A percentile compares a stretch with the other conserved stretches of the same genome.
Conservation (phyloP, 2,888 invertebrate genomes). For the Caenorhabditis wallacei region DNA sequence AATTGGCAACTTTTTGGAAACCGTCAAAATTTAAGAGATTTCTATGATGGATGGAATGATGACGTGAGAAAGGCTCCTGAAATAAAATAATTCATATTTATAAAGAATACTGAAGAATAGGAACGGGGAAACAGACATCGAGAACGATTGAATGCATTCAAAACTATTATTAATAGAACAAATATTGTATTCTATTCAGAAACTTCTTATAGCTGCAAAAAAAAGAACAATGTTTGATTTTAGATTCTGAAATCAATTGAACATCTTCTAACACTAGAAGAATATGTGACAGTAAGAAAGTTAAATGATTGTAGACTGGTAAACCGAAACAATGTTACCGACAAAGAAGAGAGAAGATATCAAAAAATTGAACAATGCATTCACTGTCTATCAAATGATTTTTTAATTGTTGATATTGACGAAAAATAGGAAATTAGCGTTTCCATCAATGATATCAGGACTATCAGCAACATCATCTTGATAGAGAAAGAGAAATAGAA, state of each 20-base stretch:
- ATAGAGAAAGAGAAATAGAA: slow-evolving; percentile 8
- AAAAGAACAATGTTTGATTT: slow-evolving; percentile 13
- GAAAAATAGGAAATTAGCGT: slow-evolving; percentile 35
- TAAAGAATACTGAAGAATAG: background rate
- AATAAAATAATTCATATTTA: slow-evolving; percentile 4
- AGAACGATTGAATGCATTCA: slow-evolving; percentile 2
- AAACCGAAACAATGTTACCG: too few species aligned
- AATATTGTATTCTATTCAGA: slow-evolving; percentile 15
- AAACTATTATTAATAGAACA: slow-evolving; percentile 9
- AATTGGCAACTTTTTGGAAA: slow-evolving; percentile 12
- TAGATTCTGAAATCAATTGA: background rate
- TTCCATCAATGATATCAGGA: slow-evolving; percentile 30
- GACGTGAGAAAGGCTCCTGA: slow-evolving; percentile 45
- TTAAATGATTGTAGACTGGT: too few species aligned
- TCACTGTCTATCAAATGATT: slow-evolving; percentile 11
- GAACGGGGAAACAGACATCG: background rate
- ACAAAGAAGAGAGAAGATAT: too few species aligned
- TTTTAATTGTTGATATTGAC: slow-evolving; percentile 25
- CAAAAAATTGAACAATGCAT: slow-evolving; percentile 9
- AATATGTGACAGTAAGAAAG: too few species aligned
- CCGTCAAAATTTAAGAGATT: slow-evolving; percentile 25
- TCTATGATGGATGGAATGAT: slow-evolving; percentile 12
- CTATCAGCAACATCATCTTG: slow-evolving; percentile 38
- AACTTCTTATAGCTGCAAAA: background rate
- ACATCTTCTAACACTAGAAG: too few species aligned